A percentile compares a stretch with the other conserved stretches of the same genome.
phyloP scores from a whole-genome alignment of 2,113 vertebrate genomes.

The Pygoscelis antarcticus region DNA sequence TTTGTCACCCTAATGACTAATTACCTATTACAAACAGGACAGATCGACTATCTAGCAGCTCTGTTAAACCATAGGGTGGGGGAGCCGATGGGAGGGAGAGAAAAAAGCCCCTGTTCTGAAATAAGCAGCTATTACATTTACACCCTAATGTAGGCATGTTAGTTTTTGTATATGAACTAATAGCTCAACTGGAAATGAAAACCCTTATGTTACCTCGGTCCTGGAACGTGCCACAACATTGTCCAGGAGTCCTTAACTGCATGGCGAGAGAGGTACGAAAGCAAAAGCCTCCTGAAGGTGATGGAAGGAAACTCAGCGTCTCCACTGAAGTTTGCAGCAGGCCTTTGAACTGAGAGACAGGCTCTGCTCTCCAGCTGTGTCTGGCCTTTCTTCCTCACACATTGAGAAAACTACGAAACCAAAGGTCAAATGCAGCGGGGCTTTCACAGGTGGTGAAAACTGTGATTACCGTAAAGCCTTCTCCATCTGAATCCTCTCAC shows the following conservation, averaged over 20 bases:
- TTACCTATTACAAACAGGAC: background rate
- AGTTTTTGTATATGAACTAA: background rate
- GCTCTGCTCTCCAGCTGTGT: background rate
- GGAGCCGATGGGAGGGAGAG: background rate
- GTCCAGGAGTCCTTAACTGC: background rate
- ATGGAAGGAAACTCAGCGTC: background rate
- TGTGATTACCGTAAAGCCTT: background rate
- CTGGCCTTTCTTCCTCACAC: background rate
- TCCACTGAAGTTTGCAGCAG: background rate
- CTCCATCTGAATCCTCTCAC: background rate
- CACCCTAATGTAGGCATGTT: accelerated
- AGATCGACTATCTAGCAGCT: background rate
- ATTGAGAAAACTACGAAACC: background rate
- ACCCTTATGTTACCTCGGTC: background rate
- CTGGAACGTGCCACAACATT: accelerated
- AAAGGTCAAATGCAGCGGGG: background rate
- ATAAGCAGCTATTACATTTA: background rate
- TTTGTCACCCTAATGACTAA: background rate
- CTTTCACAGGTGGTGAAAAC: background rate
- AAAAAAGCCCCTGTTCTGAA: background rate
- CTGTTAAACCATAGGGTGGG: background rate
- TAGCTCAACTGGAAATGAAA: background rate
- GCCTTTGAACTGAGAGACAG: background rate
- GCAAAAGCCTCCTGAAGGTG: background rate
- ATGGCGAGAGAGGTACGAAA: background rate